Base-by-base conservation (phyloP, 2,113 vertebrate genomes). In the Podilymbus podiceps region DNA sequence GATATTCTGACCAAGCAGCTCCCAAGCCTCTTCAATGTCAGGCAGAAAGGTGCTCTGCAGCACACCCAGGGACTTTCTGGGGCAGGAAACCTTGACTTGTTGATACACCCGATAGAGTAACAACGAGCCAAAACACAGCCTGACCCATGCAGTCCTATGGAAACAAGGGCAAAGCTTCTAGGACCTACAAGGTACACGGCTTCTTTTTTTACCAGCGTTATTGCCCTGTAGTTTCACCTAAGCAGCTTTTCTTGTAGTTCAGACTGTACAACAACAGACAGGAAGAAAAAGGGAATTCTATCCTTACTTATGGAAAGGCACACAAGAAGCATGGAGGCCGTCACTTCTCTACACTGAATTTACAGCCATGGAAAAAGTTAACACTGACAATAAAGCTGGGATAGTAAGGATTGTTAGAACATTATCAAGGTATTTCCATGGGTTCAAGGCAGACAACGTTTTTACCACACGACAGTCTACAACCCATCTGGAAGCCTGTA, bases 251-350 rank as follows among this genome's bases (percentile, higher is more conserved):
- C 38, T 52, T 56, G n/a, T 8, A 44, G 38, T 46, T 19, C 8
- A 27, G 47, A 52, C 35, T 31, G 4, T 2, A 67, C 35, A 23
- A 67, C 44, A 64, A n/a, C 6, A 52, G 21, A 6, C 16, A 23
- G 10, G 27, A 77, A 74, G 38, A n/a, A 59, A 75, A 81, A 50
- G 12, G 9, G 23, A 91, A 89, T 52, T 30, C 38, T 30, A 5
- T 3, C 40, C 30, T 73, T 50, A 50, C 3, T 58, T 49, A 52
- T 0, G 0, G 42, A 56, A 63, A 71, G 27, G 35, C 8, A 52
- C 14, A 44, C 15, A 47, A 8, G 6, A 38, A 1, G 1, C 52
- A 72, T 1, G 0, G 16, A 85, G 25, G 27, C 14, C 2, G 2
- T 12, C 17, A 11, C 27, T 82, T 50, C 49, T 49, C 40, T n/a